Conservation (phyloP, 2,113 vertebrate genomes). For the Atrichornis clamosus region DNA sequence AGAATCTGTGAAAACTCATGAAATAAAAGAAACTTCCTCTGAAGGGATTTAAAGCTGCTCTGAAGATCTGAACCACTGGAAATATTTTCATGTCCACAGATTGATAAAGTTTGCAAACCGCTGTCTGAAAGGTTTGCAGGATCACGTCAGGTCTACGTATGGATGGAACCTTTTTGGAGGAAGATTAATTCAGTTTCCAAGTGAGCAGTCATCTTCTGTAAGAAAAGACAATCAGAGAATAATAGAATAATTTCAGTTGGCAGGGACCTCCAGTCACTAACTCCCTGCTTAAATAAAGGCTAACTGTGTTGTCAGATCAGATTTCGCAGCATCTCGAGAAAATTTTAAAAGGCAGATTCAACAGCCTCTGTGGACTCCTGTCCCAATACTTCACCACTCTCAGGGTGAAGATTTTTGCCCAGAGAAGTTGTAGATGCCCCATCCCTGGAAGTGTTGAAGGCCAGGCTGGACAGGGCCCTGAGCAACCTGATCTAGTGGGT, state of each 20-base stretch:
- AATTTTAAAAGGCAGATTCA: not conserved
- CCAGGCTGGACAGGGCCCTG: not conserved
- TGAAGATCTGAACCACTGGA: not conserved
- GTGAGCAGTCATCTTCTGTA: not conserved
- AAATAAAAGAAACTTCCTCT: not conserved
- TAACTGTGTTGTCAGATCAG: not conserved
- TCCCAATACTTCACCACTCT: not conserved
- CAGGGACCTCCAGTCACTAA: not conserved
- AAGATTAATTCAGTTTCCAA: not conserved
- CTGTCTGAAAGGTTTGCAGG: not conserved
- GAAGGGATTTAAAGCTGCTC: not conserved
- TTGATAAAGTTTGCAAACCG: not conserved
- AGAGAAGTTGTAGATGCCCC: not conserved
- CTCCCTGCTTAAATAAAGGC: not conserved
- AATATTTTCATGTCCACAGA: not conserved
- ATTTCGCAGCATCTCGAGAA: not conserved
- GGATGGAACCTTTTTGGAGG: not conserved
- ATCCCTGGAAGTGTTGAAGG: not conserved
- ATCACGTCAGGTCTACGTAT: not conserved
- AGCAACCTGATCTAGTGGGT: not conserved
- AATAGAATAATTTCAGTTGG: not conserved
- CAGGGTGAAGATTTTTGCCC: not conserved
- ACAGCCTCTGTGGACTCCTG: not conserved
- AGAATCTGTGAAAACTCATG: not conserved
- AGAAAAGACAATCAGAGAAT: not conserved